phyloP scores from a whole-genome alignment of 2,113 vertebrate species.

The Syrmaticus mikado region DNA sequence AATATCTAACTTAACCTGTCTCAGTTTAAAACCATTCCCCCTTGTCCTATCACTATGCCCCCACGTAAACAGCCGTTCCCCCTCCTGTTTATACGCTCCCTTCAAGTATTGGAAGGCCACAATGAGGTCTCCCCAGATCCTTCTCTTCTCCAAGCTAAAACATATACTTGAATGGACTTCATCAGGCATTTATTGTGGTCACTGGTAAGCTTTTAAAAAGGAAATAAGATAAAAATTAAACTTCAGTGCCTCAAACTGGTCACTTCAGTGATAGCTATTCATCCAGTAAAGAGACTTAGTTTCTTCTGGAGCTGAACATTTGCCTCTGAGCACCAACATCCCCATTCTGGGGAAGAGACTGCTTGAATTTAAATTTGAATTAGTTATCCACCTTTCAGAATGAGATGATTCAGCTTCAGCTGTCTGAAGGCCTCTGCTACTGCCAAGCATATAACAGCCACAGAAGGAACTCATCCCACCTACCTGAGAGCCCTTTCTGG shows the following conservation, averaged over 20 bases:
- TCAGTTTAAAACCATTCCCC: too few species aligned
- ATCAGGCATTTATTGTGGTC: background rate
- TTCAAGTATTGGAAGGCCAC: too few species aligned
- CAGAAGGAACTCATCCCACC: background rate
- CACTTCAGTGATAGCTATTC: background rate
- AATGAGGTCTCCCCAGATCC: too few species aligned
- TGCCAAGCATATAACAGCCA: background rate
- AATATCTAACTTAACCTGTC: too few species aligned
- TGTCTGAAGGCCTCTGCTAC: background rate
- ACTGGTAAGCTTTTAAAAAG: background rate
- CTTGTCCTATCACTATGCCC: too few species aligned
- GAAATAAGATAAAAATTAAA: background rate
- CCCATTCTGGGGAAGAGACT: background rate
- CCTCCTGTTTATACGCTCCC: too few species aligned
- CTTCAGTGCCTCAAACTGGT: background rate
- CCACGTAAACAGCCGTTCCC: too few species aligned
- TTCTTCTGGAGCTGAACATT: background rate
- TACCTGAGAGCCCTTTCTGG: background rate
- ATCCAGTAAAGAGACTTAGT: background rate
- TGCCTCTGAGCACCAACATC: background rate
- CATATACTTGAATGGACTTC: background rate
- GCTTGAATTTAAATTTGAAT: background rate
- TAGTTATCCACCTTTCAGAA: background rate
- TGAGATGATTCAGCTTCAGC: background rate
- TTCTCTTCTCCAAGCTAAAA: too few species aligned